phyloP scores from a whole-genome alignment of 2,113 vertebrate species.

The Coracopsis vasa region DNA sequence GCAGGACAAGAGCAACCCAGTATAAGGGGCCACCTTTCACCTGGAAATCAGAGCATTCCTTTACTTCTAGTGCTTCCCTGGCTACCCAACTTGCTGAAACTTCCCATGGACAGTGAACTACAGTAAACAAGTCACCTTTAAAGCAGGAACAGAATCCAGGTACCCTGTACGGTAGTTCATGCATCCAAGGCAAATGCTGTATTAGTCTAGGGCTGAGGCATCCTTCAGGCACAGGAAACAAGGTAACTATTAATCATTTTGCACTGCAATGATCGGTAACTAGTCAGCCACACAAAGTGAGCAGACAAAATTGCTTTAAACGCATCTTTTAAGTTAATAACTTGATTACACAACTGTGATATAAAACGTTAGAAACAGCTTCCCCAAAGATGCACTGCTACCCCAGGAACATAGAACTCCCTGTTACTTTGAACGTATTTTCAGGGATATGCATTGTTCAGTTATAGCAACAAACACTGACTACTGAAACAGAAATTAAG shows the following conservation, averaged over 20 bases:
- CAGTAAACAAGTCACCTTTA: not conserved
- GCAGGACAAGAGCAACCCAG: not conserved
- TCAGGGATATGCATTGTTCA: not conserved
- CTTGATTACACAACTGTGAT: not conserved
- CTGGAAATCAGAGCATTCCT: not conserved
- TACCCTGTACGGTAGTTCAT: not conserved
- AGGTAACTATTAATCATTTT: not conserved
- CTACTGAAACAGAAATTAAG: not conserved
- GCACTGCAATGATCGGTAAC: not conserved
- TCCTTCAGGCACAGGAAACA: not conserved
- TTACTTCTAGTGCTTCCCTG: not conserved
- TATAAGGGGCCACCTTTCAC: fast-evolving
- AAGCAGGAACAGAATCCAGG: not conserved
- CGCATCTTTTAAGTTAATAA: not conserved
- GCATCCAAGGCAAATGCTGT: not conserved
- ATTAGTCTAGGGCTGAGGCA: not conserved
- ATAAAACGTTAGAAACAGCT: not conserved
- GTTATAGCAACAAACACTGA: not conserved
- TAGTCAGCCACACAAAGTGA: not conserved
- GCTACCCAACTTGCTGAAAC: not conserved
- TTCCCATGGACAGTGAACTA: not conserved
- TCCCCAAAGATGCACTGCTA: not conserved
- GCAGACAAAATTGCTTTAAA: not conserved
- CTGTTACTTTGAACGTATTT: not conserved
- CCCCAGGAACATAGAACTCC: not conserved